A percentile compares a stretch with the other conserved stretches of the same genome.
Conservation (phyloP, 1,140 invertebrate genomes). For the Cylas formicarius region DNA sequence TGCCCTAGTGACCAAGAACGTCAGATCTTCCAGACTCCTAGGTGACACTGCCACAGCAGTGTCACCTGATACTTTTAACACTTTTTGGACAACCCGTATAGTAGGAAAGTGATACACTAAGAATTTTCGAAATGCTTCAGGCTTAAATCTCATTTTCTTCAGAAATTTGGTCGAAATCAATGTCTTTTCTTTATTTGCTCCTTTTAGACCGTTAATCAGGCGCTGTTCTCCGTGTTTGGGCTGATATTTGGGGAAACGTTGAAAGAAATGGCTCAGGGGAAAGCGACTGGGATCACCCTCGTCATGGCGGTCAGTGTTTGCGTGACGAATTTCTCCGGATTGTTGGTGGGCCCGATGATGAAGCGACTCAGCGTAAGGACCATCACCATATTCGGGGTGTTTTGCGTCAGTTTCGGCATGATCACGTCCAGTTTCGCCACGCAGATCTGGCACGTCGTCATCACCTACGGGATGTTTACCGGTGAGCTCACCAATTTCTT, state of each 20-base stretch:
- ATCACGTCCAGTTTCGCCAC: conserved; percentile 55
- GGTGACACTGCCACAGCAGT: too few relatives aligned
- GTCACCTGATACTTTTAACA: too few relatives aligned
- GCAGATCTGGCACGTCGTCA: conserved; percentile 54
- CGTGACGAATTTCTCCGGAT: conserved; percentile 61
- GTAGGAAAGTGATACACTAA: too few relatives aligned
- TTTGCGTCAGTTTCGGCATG: conserved; percentile 53
- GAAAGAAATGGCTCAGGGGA: conserved; percentile 53
- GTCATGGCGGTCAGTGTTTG: conserved; percentile 61
- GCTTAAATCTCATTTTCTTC: neutral
- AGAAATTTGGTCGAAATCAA: neutral
- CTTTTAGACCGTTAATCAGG: conserved; percentile 62
- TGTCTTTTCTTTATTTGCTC: conserved; percentile 13
- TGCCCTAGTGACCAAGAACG: neutral
- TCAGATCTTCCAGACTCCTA: neutral
- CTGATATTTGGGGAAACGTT: conserved; percentile 60
- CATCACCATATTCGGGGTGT: conserved; percentile 54
- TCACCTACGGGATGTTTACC: conserved; percentile 59
- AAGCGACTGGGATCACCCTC: conserved; percentile 55
- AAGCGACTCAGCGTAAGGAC: conserved; percentile 52
- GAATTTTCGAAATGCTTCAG: neutral
- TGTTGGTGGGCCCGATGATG: conserved; percentile 57
- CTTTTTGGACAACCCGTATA: too few relatives aligned
- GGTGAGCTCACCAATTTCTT: conserved; percentile 47
- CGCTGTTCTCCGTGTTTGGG: conserved; percentile 63